These are phyloP conservation scores for Melanostoma mellinum DNA, from an alignment of 2,888 invertebrate genomes.

Conservation along the genomic window DNA sequence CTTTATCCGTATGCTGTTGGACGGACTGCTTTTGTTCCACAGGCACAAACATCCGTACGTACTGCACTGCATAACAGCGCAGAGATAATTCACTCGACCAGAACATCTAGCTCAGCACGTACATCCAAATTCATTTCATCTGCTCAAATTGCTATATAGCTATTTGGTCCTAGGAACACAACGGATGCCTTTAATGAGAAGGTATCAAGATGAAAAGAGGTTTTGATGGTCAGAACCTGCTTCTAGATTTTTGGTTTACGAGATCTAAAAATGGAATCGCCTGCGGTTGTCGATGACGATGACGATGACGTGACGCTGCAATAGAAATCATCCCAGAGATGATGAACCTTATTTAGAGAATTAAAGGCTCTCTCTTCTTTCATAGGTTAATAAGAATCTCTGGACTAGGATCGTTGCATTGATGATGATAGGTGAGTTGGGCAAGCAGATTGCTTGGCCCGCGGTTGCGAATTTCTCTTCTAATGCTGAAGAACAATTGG, in stretches of 20 bases:
- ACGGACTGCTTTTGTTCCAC: slow-evolving; percentile 36
- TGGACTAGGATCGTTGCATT: slow-evolving; percentile 16
- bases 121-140: slow-evolving; percentile 47
- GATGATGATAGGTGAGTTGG: not conserved
- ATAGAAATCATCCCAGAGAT: slow-evolving; percentile 23
- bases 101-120: slow-evolving; percentile 51
- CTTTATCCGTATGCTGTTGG: slow-evolving; percentile 8
- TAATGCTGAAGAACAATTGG: not conserved
- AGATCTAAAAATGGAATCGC: slow-evolving; percentile 37
- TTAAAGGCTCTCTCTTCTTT: not conserved
- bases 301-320: slow-evolving; percentile 37
- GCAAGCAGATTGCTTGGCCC: slow-evolving; percentile 5
- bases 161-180: slow-evolving; percentile 17
- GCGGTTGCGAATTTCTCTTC: slow-evolving; percentile 8
- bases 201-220: not conserved
- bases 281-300: slow-evolving; percentile 14
- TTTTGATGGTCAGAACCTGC: slow-evolving; percentile 12
- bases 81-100: slow-evolving; percentile 58
- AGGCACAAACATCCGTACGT: not conserved
- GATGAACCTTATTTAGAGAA: slow-evolving; percentile 31
- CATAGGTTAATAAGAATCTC: slow-evolving; percentile 9
- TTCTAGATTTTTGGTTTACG: slow-evolving; percentile 40
- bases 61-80: slow-evolving; percentile 7
- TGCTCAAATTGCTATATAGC: slow-evolving; percentile 53
- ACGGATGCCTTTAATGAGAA: not conserved